Conservation (phyloP, 2,113 vertebrate species). For the Alligator mississippiensis region DNA sequence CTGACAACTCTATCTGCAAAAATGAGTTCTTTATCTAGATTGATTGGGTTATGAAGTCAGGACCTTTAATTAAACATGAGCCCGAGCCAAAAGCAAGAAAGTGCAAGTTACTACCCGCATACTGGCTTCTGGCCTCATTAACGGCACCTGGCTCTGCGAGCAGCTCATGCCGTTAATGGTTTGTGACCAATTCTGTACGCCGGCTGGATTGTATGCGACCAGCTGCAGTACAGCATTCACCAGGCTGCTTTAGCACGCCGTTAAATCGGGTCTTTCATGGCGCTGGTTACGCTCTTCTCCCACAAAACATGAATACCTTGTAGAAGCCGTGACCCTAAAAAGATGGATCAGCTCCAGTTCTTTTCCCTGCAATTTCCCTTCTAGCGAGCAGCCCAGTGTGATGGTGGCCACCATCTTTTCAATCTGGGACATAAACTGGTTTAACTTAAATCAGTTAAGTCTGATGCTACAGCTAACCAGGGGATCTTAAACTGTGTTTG, state of each 20-base stretch:
- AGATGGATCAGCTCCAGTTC: background rate
- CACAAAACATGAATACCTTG: background rate
- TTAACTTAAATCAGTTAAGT: too few relatives aligned
- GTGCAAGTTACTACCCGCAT: background rate
- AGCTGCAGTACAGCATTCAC: background rate
- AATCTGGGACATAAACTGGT: too few relatives aligned
- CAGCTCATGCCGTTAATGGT: background rate
- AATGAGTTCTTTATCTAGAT: conserved; percentile 53
- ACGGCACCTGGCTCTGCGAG: background rate
- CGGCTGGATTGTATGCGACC: background rate
- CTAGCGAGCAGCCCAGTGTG: background rate
- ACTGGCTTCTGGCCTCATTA: background rate
- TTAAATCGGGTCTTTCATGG: background rate
- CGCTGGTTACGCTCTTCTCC: background rate
- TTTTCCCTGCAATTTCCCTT: background rate
- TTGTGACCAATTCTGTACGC: background rate
- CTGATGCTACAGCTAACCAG: too few relatives aligned
- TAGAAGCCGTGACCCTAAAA: background rate
- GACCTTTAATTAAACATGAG: conserved; percentile 41
- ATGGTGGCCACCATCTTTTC: background rate
- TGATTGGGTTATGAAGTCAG: conserved; percentile 42
- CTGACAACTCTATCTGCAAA: background rate
- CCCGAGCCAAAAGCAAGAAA: conserved; percentile 22
- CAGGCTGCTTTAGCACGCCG: background rate
- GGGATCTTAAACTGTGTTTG: too few relatives aligned